Evolutionary conservation across 1,140 invertebrate genomes (phyloP), one percentile per base, ranked within the genome.

Genomic region (Drosophila insularis): DNA sequence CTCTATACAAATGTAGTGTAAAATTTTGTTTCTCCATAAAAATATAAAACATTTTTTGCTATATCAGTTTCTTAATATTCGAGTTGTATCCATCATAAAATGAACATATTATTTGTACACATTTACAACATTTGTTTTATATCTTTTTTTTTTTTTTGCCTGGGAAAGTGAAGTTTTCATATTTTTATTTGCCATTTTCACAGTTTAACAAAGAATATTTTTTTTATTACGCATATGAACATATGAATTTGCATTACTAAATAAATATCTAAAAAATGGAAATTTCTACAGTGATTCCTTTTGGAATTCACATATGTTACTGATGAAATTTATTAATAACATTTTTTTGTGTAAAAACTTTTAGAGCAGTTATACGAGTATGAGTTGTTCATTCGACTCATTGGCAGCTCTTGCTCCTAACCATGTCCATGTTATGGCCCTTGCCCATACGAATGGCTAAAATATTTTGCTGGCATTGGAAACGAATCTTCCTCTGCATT

Each of bases 391-490:
- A 35, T n/a, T 5, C 6, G 2, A 19, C 31, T 37, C 55, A 17
- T 56, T 10, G 27, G 2, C 54, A 31, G 14, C 27, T n/a, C 6
- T 4, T 56, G n/a, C 5, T n/a, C 31, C 14, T 10, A 35, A 27
- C 27, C 27, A 27, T 27, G 4, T 27, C 5, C 27, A 27, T 27
- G 27, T 5, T 27, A 5, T 27, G 27, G n/a, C 2, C 8, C n/a
- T 14, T 27, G 4, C 54, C 73, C 55, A 66, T 60, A 40, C 58
- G 70, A 66, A 81, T 81, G 77, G 58, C 74, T 78, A 31, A 68
- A 68, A 81, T 81, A 78, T 74, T 69, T 81, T 80, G 14, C 14
- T 17, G 2, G 66, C 35, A 13, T 37, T 37, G 35, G 35, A 37
- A 37, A 37, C 35, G 35, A 37, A 37, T 66, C n/a, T 14, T 62